phyloP scores from a whole-genome alignment of 2,797 vertebrate species.

The Cirrhinus molitorella region DNA sequence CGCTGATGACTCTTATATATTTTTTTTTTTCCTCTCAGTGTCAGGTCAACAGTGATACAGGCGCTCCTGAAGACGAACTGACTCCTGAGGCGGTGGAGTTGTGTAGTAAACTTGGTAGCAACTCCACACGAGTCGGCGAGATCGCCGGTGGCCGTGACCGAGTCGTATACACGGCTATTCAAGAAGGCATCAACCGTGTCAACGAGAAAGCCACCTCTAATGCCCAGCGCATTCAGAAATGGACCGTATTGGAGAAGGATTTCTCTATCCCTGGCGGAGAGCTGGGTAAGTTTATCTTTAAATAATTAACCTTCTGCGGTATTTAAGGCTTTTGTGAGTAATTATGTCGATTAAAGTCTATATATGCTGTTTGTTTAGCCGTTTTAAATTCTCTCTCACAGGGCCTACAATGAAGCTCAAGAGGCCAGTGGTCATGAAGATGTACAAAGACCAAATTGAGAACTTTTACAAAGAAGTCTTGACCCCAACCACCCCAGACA shows the following conservation, averaged over 20 bases:
- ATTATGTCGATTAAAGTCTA: conserved; percentile 3
- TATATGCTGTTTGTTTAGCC: background rate
- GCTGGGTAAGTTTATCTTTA: conserved; percentile 86
- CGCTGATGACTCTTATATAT: background rate
- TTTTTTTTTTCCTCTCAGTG: conserved; percentile 74
- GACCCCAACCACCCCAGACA: conserved; percentile 79
- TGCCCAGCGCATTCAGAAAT: conserved; percentile 91
- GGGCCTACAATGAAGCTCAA: conserved; percentile 94
- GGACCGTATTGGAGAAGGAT: conserved; percentile 86
- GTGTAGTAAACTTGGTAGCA: conserved; percentile 86
- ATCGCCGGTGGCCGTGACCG: conserved; percentile 79
- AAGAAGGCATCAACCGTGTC: conserved; percentile 83
- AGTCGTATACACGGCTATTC: conserved; percentile 80
- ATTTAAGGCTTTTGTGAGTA: background rate
- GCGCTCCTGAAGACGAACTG: conserved; percentile 84
- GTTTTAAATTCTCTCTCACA: conserved; percentile 60
- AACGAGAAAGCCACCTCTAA: conserved; percentile 85
- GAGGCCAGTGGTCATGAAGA: conserved; percentile 83
- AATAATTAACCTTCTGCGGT: background rate
- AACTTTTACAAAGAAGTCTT: conserved; percentile 84
- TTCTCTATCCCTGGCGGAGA: conserved; percentile 88
- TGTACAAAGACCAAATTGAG: conserved; percentile 86
- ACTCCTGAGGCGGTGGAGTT: conserved; percentile 76
- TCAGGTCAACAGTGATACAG: conserved; percentile 73
- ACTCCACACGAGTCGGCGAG: conserved; percentile 80